Conservation (phyloP, 2,113 vertebrate species). For the Globicephala melas region DNA sequence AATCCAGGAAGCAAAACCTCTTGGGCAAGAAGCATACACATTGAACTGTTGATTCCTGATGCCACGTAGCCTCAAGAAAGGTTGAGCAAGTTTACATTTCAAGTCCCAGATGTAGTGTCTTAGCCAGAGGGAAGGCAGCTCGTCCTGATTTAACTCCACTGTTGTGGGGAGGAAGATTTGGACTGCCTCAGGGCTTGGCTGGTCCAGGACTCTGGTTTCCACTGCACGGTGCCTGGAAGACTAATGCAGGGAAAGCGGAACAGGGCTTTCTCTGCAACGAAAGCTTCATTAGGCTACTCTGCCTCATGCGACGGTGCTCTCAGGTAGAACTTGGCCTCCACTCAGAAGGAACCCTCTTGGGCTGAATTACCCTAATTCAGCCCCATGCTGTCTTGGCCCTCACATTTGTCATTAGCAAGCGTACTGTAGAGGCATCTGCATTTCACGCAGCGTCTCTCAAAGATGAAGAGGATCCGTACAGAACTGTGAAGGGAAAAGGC, state of each 20-base stretch:
- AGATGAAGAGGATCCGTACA: neutral
- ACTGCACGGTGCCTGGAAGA: neutral
- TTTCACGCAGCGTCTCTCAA: neutral
- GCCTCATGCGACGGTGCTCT: neutral
- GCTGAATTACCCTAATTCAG: slow-evolving; percentile 61
- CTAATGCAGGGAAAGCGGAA: no score
- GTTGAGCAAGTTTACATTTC: neutral
- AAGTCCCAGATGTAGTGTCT: neutral
- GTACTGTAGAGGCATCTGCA: neutral
- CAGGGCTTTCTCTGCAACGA: neutral
- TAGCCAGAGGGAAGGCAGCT: neutral
- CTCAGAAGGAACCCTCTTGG: slow-evolving; percentile 38
- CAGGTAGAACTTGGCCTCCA: slow-evolving; percentile 19
- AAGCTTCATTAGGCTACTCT: neutral
- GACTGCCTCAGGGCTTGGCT: neutral
- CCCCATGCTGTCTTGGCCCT: slow-evolving; percentile 48
- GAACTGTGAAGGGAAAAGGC: neutral
- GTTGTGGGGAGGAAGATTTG: neutral
- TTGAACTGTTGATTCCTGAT: neutral
- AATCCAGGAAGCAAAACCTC: slow-evolving; percentile 17
- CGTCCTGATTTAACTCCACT: neutral
- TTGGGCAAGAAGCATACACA: neutral
- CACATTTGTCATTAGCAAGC: slow-evolving; percentile 54
- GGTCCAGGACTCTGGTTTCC: neutral
- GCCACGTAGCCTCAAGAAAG: neutral